Percentiles rank a stretch among this genome's conserved stretches.
Evolutionary conservation across 2,113 vertebrate genomes (phyloP).

Genomic region (Vidua macroura): DNA sequence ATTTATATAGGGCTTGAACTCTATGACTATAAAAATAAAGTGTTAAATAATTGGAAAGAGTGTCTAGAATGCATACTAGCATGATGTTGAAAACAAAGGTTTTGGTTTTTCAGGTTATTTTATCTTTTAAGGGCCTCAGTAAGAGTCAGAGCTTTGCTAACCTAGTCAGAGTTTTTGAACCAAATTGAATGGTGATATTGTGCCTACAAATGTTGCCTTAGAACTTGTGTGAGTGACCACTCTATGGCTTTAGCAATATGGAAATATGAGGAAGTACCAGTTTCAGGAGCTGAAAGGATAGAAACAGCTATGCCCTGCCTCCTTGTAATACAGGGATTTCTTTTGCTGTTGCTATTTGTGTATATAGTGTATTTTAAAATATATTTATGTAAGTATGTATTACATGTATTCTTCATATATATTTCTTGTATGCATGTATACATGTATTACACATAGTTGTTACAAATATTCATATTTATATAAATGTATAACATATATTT

Average conservation of each 20-base stretch:
- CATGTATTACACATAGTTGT: neutral
- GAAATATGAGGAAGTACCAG: neutral
- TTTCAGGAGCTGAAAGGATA: neutral
- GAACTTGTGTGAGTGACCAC: neutral
- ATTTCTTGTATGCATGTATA: neutral
- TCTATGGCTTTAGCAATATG: neutral
- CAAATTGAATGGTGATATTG: neutral
- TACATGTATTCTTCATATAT: neutral
- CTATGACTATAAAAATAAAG: neutral
- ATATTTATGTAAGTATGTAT: neutral
- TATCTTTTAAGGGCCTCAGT: neutral
- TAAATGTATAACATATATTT: neutral
- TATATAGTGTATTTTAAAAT: neutral
- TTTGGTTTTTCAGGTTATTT: neutral
- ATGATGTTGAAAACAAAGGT: neutral
- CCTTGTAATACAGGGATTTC: neutral
- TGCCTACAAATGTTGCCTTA: neutral
- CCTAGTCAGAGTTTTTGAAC: neutral
- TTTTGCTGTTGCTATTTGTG: neutral
- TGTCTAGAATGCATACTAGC: neutral
- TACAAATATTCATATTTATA: neutral
- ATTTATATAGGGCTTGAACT: neutral
- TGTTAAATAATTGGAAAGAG: neutral
- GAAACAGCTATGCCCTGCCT: neutral
- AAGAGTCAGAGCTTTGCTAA: neutral